Evolutionary conservation across 2,888 invertebrate species (phyloP), one percentile per base, ranked within the genome.

Genomic region (Calliscelio sp.): DNA sequence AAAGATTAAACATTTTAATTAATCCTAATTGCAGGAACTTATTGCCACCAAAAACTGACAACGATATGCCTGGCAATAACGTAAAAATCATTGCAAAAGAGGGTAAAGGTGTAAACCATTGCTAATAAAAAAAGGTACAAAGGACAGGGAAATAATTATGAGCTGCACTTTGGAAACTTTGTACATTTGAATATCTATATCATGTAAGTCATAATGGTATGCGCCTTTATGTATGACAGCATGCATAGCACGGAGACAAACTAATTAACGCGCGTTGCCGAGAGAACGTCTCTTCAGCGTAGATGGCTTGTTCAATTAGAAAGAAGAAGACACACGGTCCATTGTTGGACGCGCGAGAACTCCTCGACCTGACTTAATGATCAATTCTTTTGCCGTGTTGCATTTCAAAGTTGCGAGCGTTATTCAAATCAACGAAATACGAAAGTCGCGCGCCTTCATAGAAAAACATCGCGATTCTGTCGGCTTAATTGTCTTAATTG

Each of bases 301-400:
- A 24, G 53, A 57, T 53, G 28, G 51, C 59, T 61, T 28, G 73
- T 74, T 66, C 59, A 74, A 74, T 74, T 81, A 75, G 74, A 70
- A 70, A 75, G 74, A 74, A 81, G 53, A 59, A 81, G 74, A 68
- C 35, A 55, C 74, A 51, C 51, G 53, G 73, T 81, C 20, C 68
- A 74, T 81, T 81, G 81, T 81, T 75, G 74, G 35, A 61, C 55
- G 63, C 35, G 55, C 74, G 81, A 75, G 81, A 74, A 81, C 74
- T 68, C 68, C 81, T 68, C 74, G 68, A 81, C 68, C 81, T 20
- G 74, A 61, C 68, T 81, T 74, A 81, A 81, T 81, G 81, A 81
- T 81, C 74, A 81, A 75, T 81, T 59, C 81, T 68, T 75, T 68
- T 53, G 61, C 38, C 53, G 35, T n/a, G n/a, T 49, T 49, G 66